Evolutionary conservation across 2,797 vertebrate species (phyloP), one percentile per base, ranked within the genome.

Genomic region (Parambassis ranga): DNA sequence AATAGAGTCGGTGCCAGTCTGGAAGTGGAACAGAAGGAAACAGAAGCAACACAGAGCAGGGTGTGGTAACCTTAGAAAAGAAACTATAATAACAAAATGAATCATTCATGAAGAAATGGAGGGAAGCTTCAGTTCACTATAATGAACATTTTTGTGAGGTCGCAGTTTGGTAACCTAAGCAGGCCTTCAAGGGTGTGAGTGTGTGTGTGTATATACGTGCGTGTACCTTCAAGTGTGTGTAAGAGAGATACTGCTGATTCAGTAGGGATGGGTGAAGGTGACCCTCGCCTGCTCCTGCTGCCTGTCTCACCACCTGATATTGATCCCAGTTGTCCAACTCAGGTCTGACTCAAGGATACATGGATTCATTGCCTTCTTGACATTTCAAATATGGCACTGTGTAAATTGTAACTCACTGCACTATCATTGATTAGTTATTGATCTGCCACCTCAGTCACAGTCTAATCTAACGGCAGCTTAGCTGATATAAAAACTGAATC

Each of bases 181-280:
- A 68, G 77, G 75, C 55, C 77, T 79, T 79, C 18, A 35, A 49
- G 58, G 68, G 75, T 69, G 63, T 62, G 59, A 27, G 42, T 46
- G 53, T 51, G 72, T 36, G 73, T 59, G 75, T 77, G 65, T 62
- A 64, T 46, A 71, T 59, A 57, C 38, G 38, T 61, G 73, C 20
- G 57, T 69, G 64, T 26, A 49, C 50, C 65, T 22, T 33, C 33
- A 57, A 55, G 36, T 42, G 66, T 23, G 69, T 65, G 77, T 22
- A 20, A 28, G 70, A 52, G 62, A 82, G 89, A 90, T 90, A 82
- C 65, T 94, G 92, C 93, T 94, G 93, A 94, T 90, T 93, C 92
- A 92, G 90, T 82, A 72, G 78, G 81, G 87, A 84, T 85, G 79
- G 78, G 53, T 93, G 92, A 94, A 94, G 92, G 93, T 94, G 92